These are phyloP conservation scores for Circaetus cinerascens DNA, from an alignment of 2,113 vertebrate species.

Conservation along the genomic window DNA sequence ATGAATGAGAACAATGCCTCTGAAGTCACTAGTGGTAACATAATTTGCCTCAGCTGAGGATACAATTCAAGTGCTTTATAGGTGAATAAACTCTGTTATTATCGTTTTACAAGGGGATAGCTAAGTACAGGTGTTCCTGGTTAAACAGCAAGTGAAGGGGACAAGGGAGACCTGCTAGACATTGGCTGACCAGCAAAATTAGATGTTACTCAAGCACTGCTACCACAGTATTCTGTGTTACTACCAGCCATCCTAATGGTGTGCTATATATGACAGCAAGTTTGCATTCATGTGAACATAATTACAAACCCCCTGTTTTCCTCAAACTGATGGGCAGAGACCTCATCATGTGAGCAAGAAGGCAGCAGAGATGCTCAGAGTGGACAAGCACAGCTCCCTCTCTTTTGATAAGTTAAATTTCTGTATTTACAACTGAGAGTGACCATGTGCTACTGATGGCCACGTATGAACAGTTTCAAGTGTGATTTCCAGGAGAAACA, in stretches of 20 bases:
- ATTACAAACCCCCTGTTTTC: not conserved
- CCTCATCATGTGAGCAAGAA: not conserved
- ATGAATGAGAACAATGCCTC: not conserved
- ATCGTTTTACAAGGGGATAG: not conserved
- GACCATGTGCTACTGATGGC: not conserved
- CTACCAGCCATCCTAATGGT: not conserved
- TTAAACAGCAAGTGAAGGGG: not conserved
- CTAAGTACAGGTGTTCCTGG: not conserved
- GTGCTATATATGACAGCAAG: not conserved
- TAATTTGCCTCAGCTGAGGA: not conserved
- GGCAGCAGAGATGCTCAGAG: not conserved
- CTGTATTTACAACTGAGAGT: not conserved
- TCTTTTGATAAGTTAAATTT: not conserved
- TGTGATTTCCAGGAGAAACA: not conserved
- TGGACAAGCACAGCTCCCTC: not conserved
- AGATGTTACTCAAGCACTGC: not conserved
- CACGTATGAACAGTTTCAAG: not conserved
- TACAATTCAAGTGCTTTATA: not conserved
- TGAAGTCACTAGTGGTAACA: not conserved
- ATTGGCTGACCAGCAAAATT: not conserved
- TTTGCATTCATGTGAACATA: not conserved
- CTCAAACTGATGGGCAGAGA: not conserved
- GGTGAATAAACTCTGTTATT: not conserved
- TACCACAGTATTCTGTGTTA: not conserved
- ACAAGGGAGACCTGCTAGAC: not conserved